Percentiles rank a stretch among this genome's conserved stretches.
These are phyloP conservation scores for Nesogale talazaci DNA, from an alignment of 2,113 vertebrate genomes.

Conservation along the genomic window DNA sequence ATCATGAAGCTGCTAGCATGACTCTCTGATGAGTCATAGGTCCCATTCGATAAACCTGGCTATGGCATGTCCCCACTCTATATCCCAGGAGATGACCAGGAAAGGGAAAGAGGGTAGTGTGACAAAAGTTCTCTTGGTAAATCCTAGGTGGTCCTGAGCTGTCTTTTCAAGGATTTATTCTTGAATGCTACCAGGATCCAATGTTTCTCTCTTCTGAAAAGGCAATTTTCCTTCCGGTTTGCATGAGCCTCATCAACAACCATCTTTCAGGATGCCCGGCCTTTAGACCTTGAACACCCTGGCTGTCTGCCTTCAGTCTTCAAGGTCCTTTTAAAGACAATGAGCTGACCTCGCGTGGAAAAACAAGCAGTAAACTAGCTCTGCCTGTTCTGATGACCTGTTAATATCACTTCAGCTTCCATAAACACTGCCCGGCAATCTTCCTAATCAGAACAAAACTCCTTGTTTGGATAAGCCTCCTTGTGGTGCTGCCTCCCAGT, in stretches of 20 bases:
- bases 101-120: background rate
- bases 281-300: too few species aligned
- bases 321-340: background rate
- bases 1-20: background rate
- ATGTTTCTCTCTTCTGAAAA: background rate
- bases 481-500: background rate
- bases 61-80: background rate
- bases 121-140: background rate
- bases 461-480: background rate
- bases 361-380: background rate
- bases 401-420: background rate
- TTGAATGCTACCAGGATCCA: background rate
- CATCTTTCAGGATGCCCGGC: background rate
- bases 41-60: background rate
- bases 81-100: background rate
- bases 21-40: background rate
- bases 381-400: background rate
- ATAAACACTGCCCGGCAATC: background rate
- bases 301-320: background rate
- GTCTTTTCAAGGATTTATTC: slow-evolving; percentile 5
- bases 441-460: background rate
- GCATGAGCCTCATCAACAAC: background rate
- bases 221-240: background rate
- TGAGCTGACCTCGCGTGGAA: background rate
- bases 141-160: background rate